Evolutionary conservation across 2,113 vertebrate species (phyloP).

Genomic region (Cyphomyrus plagiostoma): DNA sequence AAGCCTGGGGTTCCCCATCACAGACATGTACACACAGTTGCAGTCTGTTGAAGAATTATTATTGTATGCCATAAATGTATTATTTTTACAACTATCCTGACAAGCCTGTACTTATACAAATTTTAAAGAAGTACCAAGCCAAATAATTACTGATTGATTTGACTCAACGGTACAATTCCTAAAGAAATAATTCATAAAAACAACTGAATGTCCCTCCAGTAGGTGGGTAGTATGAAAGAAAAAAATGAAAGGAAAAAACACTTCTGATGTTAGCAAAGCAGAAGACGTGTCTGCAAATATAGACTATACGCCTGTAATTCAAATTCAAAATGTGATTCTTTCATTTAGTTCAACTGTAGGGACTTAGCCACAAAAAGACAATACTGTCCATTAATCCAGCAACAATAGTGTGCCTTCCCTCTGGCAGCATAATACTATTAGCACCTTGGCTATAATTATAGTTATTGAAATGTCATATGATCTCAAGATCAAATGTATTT

Average conservation of each 20-base stretch:
- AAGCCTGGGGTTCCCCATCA: neutral
- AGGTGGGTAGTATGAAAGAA: neutral
- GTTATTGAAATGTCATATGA: constrained; percentile 47
- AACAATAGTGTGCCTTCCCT: constrained; percentile 40
- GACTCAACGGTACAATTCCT: neutral
- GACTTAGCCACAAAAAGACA: constrained; percentile 39
- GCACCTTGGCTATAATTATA: constrained; percentile 50
- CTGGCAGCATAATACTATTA: constrained; percentile 46
- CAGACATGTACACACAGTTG: neutral
- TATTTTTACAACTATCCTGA: neutral
- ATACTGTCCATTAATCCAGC: constrained; percentile 40
- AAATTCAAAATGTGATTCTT: constrained; percentile 12
- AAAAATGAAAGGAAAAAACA: neutral
- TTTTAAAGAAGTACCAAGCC: neutral
- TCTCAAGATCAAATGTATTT: constrained; percentile 37
- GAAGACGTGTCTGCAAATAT: constrained; percentile 27
- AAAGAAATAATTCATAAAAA: neutral
- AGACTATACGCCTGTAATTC: constrained; percentile 42
- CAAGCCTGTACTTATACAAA: neutral
- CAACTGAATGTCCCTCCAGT: neutral
- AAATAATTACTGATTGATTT: neutral
- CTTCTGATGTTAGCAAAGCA: constrained; percentile 32
- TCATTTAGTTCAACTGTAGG: constrained; percentile 37
- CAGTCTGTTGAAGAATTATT: neutral
- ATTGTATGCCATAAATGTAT: neutral